phyloP scores from a whole-genome alignment of 2,113 vertebrate genomes.

The Genyomyrus donnyi region DNA sequence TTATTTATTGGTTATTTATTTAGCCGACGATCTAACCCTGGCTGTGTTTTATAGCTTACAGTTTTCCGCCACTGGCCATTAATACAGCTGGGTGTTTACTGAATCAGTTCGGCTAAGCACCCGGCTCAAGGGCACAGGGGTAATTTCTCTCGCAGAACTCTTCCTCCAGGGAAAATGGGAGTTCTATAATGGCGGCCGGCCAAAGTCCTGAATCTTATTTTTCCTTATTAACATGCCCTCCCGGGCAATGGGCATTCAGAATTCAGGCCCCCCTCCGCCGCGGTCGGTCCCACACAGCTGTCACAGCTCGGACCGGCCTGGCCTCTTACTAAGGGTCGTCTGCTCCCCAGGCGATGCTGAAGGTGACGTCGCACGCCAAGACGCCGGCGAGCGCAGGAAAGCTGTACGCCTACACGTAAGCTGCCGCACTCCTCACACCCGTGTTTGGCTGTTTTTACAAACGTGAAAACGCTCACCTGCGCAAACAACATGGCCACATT shows the following conservation, averaged over 20 bases:
- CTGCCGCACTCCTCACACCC: background rate
- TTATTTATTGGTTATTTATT: conserved; percentile 1
- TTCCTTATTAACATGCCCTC: background rate
- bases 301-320: background rate
- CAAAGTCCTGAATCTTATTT: background rate
- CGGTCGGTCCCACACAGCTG: background rate
- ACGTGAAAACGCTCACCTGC: background rate
- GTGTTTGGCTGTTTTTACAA: background rate
- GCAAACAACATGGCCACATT: background rate
- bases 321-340: background rate
- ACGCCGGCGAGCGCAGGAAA: background rate
- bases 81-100: background rate
- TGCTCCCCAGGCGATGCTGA: conserved; percentile 35
- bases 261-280: background rate
- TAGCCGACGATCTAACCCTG: background rate
- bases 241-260: background rate
- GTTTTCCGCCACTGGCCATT: background rate
- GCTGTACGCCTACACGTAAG: conserved; percentile 26
- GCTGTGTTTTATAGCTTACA: background rate
- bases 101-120: background rate
- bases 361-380: conserved; percentile 8
- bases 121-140: background rate
- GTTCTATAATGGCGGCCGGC: background rate
- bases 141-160: background rate
- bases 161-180: background rate